Evolutionary conservation across 64 coral and sea anemone species (phyloP).

Genomic region (Exaiptasia diaphana): DNA sequence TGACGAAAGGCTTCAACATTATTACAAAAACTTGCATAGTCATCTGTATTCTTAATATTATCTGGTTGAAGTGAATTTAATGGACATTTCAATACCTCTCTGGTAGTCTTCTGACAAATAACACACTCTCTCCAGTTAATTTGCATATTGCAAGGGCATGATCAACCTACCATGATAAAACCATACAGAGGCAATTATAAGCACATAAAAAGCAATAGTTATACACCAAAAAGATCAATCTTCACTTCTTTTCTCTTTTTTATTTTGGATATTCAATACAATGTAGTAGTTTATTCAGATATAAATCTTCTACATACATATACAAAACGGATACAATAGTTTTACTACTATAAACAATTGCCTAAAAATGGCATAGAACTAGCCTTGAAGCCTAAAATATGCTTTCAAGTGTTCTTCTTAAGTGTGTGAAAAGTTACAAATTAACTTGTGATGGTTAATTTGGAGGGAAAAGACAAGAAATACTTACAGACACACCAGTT

Average conservation of each 20-base stretch:
- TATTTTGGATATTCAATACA: too few species aligned
- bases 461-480: conserved; percentile 12
- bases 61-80: conserved; percentile 9
- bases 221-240: too few species aligned
- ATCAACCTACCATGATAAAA: background rate
- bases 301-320: background rate
- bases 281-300: too few species aligned
- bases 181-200: background rate
- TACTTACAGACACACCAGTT: background rate
- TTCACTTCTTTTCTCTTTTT: too few species aligned
- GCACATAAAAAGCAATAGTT: background rate
- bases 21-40: background rate
- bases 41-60: conserved; percentile 1
- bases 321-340: background rate
- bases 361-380: conserved; percentile 1
- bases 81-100: conserved; percentile 24
- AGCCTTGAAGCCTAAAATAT: conserved; percentile 14
- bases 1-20: conserved; percentile 25
- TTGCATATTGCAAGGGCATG: background rate
- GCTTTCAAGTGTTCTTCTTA: conserved; percentile 13
- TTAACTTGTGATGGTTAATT: conserved; percentile 20
- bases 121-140: conserved; percentile 24
- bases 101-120: conserved; percentile 27
- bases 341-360: background rate
- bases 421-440: background rate